Base-by-base conservation (phyloP, 2,888 invertebrate species). In the Venustoraphidia nigricollis region DNA sequence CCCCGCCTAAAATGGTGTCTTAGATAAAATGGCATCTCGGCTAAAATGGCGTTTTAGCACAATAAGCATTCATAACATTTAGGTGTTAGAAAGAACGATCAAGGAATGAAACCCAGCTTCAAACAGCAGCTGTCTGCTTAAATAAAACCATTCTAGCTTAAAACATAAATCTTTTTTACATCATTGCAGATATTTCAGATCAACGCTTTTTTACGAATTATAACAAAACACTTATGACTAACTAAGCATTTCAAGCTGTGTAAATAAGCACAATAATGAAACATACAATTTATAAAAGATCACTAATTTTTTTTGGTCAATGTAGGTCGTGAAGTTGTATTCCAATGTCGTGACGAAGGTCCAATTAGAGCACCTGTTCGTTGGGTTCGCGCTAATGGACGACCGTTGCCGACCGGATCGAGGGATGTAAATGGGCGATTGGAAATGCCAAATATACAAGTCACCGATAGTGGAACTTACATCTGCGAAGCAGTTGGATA, bases 291-390 rank as follows among this genome's bases (percentile, higher is more conserved):
- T 27, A 27, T 27, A 27, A 27, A 27, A 27, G 27, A 27, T 10
- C 9, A 10, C 40, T 11, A 14, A 39, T 9, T 34, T 36, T 14
- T 45, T 13, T 45, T 44, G 42, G 13, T 27, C 40, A 42, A 36
- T 57, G 42, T 57, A 91, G 94, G 88, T 65, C 83, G 87, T 40
- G 92, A 93, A 66, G 93, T 93, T 38, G 89, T 92, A 36, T 89
- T 94, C 75, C 85, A 84, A 67, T 95, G 95, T 62, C 82, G 92
- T 54, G 92, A 93, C 60, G 90, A 90, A 66, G 89, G 94, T n/a
- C 76, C 76, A 1, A 63, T 76, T 1, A 74, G 91, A 47, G 83
- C 85, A 3, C 73, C 73, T 45, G 88, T 93, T 6, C 75, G 75
- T 36, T 90, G 89, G 86, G 62, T 76, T 0, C 75, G 84, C 46